These are phyloP conservation scores for Nylanderia fulva DNA, from an alignment of 1,140 invertebrate genomes.

Conservation along the genomic window DNA sequence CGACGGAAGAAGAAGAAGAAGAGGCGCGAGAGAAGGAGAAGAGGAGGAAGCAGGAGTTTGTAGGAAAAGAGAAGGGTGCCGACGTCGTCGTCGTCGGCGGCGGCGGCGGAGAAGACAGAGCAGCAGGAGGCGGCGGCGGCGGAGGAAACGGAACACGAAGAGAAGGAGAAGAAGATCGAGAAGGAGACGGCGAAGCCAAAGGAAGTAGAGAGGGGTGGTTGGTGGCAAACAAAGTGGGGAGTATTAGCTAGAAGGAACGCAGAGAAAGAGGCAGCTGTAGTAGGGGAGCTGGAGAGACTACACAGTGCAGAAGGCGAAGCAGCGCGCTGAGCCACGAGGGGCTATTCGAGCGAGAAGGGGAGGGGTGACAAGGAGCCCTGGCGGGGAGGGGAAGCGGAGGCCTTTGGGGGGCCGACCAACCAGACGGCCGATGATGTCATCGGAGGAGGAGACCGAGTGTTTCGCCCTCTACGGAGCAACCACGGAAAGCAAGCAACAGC, in stretches of 20 bases:
- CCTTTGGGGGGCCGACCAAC: slow-evolving; percentile 86
- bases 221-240: slow-evolving; percentile 61
- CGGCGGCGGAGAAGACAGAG: slow-evolving; percentile 61
- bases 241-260: slow-evolving; percentile 68
- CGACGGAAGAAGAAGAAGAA: slow-evolving; percentile 75
- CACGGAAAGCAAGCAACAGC: slow-evolving; percentile 86
- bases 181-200: slow-evolving; percentile 59
- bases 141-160: slow-evolving; percentile 20
- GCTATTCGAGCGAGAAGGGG: slow-evolving; percentile 85
- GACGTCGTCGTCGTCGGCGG: slow-evolving; percentile 72
- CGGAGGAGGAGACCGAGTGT: slow-evolving; percentile 96
- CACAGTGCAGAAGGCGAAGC: slow-evolving; percentile 74
- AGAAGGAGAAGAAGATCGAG: slow-evolving; percentile 32
- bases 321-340: slow-evolving; percentile 83
- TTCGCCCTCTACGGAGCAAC: slow-evolving; percentile 94
- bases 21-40: slow-evolving; percentile 71
- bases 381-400: slow-evolving; percentile 85
- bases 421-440: slow-evolving; percentile 95
- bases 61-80: slow-evolving; percentile 67
- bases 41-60: slow-evolving; percentile 72
- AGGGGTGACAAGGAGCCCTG: slow-evolving; percentile 85
- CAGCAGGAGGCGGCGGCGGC: slow-evolving; percentile 19
- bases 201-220: slow-evolving; percentile 61
- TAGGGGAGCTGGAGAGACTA: slow-evolving; percentile 73
- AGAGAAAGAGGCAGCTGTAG: slow-evolving; percentile 65